Evolutionary conservation across 2,113 vertebrate species (phyloP).

Genomic region (Panurus biarmicus): DNA sequence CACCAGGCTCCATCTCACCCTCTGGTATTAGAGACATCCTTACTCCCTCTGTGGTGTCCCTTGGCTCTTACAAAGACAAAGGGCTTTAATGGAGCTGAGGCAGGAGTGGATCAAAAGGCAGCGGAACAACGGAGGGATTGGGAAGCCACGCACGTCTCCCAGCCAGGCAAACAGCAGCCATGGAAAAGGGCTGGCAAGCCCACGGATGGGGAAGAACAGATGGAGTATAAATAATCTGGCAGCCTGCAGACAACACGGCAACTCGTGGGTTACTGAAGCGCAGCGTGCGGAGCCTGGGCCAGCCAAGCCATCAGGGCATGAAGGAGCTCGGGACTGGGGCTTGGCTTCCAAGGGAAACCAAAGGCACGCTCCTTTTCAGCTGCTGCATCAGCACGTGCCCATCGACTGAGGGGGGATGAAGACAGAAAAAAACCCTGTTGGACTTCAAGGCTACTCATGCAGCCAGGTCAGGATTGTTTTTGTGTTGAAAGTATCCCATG

Average conservation of each 20-base stretch:
- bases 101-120: not conserved
- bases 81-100: not conserved
- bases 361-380: fast-evolving
- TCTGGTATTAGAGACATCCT: not conserved
- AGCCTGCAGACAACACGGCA: not conserved
- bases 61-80: not conserved
- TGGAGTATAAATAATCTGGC: slow-evolving; percentile 47
- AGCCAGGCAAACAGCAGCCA: not conserved
- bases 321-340: not conserved
- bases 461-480: not conserved
- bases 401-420: not conserved
- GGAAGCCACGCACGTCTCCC: not conserved
- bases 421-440: not conserved
- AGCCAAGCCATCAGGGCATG: not conserved
- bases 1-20: not conserved
- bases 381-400: not conserved
- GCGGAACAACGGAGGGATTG: not conserved
- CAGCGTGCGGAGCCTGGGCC: not conserved
- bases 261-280: not conserved
- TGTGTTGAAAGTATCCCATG: not conserved
- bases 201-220: not conserved
- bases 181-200: not conserved
- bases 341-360: not conserved
- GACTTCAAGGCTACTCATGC: not conserved
- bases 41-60: not conserved